Evolutionary conservation across 2,888 invertebrate species (phyloP).

Genomic region (Antheraea assamensis): DNA sequence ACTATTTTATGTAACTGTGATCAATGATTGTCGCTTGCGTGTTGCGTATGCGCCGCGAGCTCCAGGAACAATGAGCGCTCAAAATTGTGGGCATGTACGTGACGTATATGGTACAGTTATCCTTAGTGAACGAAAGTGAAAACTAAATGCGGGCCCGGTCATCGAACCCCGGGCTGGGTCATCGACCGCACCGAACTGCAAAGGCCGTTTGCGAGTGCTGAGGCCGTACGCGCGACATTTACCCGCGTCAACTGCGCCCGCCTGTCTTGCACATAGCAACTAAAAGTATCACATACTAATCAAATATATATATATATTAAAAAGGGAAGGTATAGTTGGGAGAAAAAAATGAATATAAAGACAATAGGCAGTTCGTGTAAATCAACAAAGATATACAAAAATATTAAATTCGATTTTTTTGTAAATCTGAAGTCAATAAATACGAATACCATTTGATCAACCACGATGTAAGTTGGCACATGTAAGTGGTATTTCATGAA

Average conservation of each 20-base stretch:
- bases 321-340: neutral
- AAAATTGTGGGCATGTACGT: slow-evolving; percentile 62
- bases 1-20: slow-evolving; percentile 22
- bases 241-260: slow-evolving; percentile 54
- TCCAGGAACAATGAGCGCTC: slow-evolving; percentile 54
- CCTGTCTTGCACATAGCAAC: slow-evolving; percentile 54
- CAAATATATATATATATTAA: neutral
- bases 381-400: neutral
- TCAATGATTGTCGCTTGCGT: slow-evolving; percentile 28
- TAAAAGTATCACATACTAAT: slow-evolving; percentile 5
- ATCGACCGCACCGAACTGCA: slow-evolving; percentile 80
- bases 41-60: slow-evolving; percentile 59
- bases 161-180: slow-evolving; percentile 70
- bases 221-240: slow-evolving; percentile 77
- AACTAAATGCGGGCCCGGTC: slow-evolving; percentile 78
- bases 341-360: neutral
- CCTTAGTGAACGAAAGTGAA: slow-evolving; percentile 82
- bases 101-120: slow-evolving; percentile 79
- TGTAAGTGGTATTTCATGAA: too few species aligned
- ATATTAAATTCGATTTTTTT: neutral
- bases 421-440: neutral
- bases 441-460: too few species aligned
- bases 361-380: neutral
- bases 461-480: too few species aligned
- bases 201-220: slow-evolving; percentile 81